phyloP scores from a whole-genome alignment of 53 echinoderm and acorn worm species.

The Zoroaster sp. region DNA sequence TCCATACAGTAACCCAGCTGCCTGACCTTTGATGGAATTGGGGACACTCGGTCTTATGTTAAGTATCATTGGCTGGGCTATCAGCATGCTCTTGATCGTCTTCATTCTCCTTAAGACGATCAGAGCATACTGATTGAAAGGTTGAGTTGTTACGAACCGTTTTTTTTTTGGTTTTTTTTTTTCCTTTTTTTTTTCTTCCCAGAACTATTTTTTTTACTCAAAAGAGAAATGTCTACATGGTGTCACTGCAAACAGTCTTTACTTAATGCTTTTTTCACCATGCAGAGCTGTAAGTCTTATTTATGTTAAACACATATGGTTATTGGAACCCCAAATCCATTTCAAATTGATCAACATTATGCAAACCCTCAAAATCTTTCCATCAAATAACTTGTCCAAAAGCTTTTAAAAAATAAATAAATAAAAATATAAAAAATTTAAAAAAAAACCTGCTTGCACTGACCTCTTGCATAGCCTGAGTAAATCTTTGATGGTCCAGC shows the following conservation, averaged over 20 bases:
- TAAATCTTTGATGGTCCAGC: slow-evolving; percentile 92
- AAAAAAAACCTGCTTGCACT: neutral
- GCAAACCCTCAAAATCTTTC: too few relatives aligned
- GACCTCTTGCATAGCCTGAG: slow-evolving; percentile 94
- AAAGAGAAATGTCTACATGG: neutral
- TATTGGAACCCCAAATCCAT: neutral
- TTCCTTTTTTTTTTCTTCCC: too few relatives aligned
- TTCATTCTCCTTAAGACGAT: too few relatives aligned
- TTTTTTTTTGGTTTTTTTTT: too few relatives aligned
- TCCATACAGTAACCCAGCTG: neutral
- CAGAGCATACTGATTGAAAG: neutral
- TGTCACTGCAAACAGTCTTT: neutral
- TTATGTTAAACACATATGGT: neutral
- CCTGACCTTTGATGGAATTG: too few relatives aligned
- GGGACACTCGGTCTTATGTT: too few relatives aligned
- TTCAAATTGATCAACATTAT: neutral
- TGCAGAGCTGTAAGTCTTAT: neutral
- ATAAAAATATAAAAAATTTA: too few relatives aligned
- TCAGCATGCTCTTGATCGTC: neutral
- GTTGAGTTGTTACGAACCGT: neutral
- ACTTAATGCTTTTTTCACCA: neutral
- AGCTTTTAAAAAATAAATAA: too few relatives aligned
- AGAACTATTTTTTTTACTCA: neutral
- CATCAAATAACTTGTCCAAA: too few relatives aligned
- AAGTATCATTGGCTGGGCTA: too few relatives aligned